Conservation (phyloP, 2,113 vertebrate species). For the Cnemophilus loriae region DNA sequence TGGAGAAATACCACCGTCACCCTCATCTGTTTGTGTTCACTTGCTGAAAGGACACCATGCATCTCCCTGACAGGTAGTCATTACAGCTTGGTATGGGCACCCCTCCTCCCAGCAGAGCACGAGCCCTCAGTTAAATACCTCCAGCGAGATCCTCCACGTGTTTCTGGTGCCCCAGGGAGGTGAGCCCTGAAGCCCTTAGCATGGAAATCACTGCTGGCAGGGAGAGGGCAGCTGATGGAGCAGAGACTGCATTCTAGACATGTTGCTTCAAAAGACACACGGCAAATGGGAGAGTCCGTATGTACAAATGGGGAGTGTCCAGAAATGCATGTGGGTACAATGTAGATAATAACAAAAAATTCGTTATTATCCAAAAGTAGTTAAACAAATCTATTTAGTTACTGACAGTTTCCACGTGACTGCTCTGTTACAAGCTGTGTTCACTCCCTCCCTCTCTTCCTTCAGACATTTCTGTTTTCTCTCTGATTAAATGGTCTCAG, state of each 20-base stretch:
- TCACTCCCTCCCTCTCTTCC: neutral
- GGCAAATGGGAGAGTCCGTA: neutral
- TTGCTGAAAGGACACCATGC: constrained; percentile 73
- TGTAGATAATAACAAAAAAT: neutral
- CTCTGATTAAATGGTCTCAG: neutral
- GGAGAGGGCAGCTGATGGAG: neutral
- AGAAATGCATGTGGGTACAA: neutral
- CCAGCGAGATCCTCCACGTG: neutral
- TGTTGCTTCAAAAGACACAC: neutral
- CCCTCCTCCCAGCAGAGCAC: constrained; percentile 46
- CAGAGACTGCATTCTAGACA: neutral
- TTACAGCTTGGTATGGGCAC: constrained; percentile 61
- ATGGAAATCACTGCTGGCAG: neutral
- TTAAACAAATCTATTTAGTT: neutral
- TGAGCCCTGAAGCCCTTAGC: neutral
- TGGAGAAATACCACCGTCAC: constrained; percentile 69
- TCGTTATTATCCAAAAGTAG: neutral
- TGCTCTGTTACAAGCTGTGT: neutral
- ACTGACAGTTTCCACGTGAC: neutral
- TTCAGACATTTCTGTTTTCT: neutral
- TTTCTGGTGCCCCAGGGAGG: neutral
- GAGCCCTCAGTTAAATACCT: neutral
- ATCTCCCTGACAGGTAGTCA: constrained; percentile 80
- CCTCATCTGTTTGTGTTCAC: constrained; percentile 69
- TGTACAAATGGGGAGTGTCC: neutral